Evolutionary conservation across 2,113 vertebrate species (phyloP).

Genomic region (Ictidomys tridecemlineatus): DNA sequence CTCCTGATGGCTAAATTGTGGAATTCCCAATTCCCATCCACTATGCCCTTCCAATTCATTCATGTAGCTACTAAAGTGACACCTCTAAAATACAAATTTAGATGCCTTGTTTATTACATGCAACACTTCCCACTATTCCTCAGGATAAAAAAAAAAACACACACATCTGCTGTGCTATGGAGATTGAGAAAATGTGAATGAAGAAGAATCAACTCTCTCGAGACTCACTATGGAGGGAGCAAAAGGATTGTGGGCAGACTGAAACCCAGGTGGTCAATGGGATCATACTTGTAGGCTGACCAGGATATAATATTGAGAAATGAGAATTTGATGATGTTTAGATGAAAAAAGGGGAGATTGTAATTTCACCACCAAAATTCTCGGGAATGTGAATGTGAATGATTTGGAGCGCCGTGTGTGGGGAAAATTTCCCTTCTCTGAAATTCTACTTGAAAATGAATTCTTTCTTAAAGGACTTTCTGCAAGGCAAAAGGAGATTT

Average conservation of each 20-base stretch:
- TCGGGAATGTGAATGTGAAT: not conserved
- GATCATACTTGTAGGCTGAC: not conserved
- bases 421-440: not conserved
- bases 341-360: not conserved
- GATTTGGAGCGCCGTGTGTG: not conserved
- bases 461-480: not conserved
- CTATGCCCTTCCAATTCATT: not conserved
- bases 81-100: not conserved
- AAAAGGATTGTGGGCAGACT: not conserved
- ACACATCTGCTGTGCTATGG: not conserved
- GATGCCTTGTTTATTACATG: not conserved
- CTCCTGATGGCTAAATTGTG: not conserved
- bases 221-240: not conserved
- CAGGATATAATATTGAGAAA: not conserved
- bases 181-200: not conserved
- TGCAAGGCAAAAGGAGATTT: not conserved
- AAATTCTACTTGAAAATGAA: not conserved
- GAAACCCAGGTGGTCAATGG: not conserved
- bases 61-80: not conserved
- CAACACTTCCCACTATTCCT: not conserved
- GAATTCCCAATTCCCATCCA: not conserved
- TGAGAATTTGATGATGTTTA: not conserved
- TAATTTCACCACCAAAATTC: not conserved
- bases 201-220: not conserved
- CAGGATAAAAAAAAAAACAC: not conserved